Evolutionary conservation across 2,113 vertebrate genomes (phyloP), one percentile per base, ranked within the genome.

Genomic region (Nesogale talazaci): DNA sequence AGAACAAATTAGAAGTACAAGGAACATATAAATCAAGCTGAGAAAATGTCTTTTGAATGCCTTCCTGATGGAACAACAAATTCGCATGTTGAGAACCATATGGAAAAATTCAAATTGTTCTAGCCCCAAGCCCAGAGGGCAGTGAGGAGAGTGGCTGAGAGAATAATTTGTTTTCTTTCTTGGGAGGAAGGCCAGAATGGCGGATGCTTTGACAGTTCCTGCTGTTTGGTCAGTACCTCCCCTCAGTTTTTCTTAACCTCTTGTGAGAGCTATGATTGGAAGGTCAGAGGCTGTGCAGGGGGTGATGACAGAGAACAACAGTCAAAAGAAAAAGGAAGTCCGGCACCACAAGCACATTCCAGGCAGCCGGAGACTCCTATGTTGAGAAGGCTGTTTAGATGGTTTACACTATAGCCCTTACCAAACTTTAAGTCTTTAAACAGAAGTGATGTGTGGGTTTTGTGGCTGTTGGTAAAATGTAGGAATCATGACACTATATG

Each of bases 91-190:
- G 93, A 83, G 96, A 94, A 65, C 95, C 96, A 94, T 95, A 95
- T 97, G 97, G 93, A 76, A 95, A 42, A 96, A 93, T 98, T 98
- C 97, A 97, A 90, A 94, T 52, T 83, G 90, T 95, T 95, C 96
- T 94, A 97, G 95, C 90, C 94, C 86, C 83, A 84, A 96, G 88
- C 94, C 91, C 95, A 96, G 70, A 92, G 84, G 96, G 90, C 89
- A 97, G 88, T 81, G 79, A 91, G 83, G 95, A 97, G 91, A 84
- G 96, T 95, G 87, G 38, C 92, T 95, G 94, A 70, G 96, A 97
- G 94, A 96, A 95, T 96, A 94, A 93, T 94, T 97, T 97, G 90
- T 97, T 98, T 98, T 97, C 89, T 97, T 98, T 97, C 97, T 96
- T 96, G 93, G 94, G 93, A 97, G 94, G 8, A 89, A 89, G 88